Conservation (phyloP, 2,113 vertebrate species). For the Gorsachius goisagi region DNA sequence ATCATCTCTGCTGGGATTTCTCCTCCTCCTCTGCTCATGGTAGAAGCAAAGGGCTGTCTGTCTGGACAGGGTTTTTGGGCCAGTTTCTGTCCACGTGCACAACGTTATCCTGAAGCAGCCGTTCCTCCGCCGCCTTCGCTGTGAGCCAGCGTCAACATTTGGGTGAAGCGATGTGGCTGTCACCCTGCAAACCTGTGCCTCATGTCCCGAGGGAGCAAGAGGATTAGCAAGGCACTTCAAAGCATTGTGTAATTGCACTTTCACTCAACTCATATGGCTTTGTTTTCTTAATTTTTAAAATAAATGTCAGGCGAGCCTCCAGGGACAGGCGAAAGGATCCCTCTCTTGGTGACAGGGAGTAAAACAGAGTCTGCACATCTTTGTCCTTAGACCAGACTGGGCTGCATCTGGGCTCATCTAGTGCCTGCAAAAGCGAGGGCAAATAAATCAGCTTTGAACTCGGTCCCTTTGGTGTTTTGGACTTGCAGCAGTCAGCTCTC, state of each 20-base stretch:
- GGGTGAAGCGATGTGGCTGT: background rate
- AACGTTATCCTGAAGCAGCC: fast-evolving
- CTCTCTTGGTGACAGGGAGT: conserved; percentile 48
- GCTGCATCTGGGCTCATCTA: fast-evolving
- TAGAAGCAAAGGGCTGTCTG: background rate
- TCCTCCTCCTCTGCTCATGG: background rate
- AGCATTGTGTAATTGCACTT: conserved; percentile 46
- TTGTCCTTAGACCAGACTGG: background rate
- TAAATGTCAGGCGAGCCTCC: conserved; percentile 15
- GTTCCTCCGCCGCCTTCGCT: background rate
- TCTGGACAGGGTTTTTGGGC: background rate
- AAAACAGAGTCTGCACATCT: background rate
- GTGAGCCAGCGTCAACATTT: background rate
- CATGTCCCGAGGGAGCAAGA: conserved; percentile 7
- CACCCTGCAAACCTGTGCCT: background rate
- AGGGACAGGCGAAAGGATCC: conserved; percentile 42
- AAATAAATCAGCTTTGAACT: background rate
- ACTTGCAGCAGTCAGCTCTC: background rate
- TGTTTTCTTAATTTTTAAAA: background rate
- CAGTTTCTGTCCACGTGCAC: fast-evolving
- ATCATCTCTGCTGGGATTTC: background rate
- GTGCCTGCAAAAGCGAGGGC: fast-evolving
- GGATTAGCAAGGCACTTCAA: conserved; percentile 59
- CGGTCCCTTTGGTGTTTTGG: background rate
- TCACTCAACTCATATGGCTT: background rate